Percentiles rank a stretch among this genome's conserved stretches.
phyloP scores from a whole-genome alignment of 2,113 vertebrate species.

The Petrocephalus zakoni region DNA sequence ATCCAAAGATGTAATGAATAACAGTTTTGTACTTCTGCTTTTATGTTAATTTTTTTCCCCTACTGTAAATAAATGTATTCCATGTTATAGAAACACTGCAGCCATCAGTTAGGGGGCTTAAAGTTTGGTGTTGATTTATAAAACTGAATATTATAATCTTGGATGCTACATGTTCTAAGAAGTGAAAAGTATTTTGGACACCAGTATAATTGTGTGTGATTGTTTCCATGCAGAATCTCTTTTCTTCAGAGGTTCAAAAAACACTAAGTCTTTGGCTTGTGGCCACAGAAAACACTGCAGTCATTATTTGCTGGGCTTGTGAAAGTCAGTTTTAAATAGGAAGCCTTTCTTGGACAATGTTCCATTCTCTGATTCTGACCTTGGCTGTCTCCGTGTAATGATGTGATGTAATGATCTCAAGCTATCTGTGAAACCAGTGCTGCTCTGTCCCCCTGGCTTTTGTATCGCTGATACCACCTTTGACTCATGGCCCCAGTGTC shows the following conservation, averaged over 20 bases:
- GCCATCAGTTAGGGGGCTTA: neutral
- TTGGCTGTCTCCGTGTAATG: slow-evolving; percentile 34
- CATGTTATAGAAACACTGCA: neutral
- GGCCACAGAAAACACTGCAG: slow-evolving; percentile 51
- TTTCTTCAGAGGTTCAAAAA: slow-evolving; percentile 34
- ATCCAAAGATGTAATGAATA: neutral
- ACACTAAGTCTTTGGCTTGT: slow-evolving; percentile 52
- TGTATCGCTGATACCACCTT: neutral
- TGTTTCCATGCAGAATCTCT: slow-evolving; percentile 45
- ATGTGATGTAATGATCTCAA: slow-evolving; percentile 17
- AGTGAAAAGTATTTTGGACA: neutral
- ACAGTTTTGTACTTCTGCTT: neutral
- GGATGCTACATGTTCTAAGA: neutral
- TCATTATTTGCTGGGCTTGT: slow-evolving; percentile 46
- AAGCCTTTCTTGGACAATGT: slow-evolving; percentile 38
- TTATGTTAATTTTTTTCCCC: neutral
- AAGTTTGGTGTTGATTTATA: neutral
- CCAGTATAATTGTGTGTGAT: neutral
- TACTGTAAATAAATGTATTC: neutral
- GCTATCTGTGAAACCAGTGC: neutral
- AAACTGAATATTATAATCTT: neutral
- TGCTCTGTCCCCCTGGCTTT: neutral
- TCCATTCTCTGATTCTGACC: slow-evolving; percentile 36
- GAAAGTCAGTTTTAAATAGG: slow-evolving; percentile 42
- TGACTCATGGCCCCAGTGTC: neutral